These are phyloP conservation scores for Zaprionus tsacasi DNA, from an alignment of 1,140 invertebrate species.

Conservation along the genomic window DNA sequence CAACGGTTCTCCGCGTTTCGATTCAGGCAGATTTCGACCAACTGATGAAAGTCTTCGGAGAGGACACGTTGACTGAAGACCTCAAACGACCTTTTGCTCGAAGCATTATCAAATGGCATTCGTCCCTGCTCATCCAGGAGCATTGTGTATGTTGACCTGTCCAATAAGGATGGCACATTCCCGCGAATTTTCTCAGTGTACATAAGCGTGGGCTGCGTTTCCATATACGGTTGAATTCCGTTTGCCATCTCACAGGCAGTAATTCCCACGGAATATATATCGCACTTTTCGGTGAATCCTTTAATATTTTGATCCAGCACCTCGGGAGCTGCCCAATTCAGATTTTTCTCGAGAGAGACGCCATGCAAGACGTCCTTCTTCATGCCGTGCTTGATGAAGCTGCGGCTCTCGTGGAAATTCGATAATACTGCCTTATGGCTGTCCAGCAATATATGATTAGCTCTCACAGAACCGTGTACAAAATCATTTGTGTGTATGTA, in stretches of 20 bases:
- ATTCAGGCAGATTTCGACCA: constrained; percentile 88
- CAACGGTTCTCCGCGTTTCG: constrained; percentile 88
- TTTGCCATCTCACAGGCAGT: constrained; percentile 95
- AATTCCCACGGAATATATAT: constrained; percentile 96
- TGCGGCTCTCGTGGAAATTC: constrained; percentile 91
- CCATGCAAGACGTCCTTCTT: constrained; percentile 89
- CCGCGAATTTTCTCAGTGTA: constrained; percentile 94
- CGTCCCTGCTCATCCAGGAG: constrained; percentile 55
- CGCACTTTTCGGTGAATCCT: constrained; percentile 95
- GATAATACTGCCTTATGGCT: constrained; percentile 85
- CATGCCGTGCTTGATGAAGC: constrained; percentile 89
- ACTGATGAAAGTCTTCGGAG: constrained; percentile 90
- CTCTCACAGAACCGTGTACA: constrained; percentile 94
- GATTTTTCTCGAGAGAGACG: constrained; percentile 89
- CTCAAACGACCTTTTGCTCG: constrained; percentile 69
- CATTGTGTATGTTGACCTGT: constrained; percentile 89
- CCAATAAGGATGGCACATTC: constrained; percentile 90
- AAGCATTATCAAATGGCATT: constrained; percentile 44
- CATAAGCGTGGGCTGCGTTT: constrained; percentile 93
- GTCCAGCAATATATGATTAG: constrained; percentile 90
- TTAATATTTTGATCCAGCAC: constrained; percentile 95
- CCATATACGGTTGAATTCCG: constrained; percentile 93
- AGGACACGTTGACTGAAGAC: constrained; percentile 87
- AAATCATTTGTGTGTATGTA: constrained; percentile 94
- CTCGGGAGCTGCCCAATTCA: constrained; percentile 96